Conservation (phyloP, 23 tunicate species). For the Aplidium turbinatum region DNA sequence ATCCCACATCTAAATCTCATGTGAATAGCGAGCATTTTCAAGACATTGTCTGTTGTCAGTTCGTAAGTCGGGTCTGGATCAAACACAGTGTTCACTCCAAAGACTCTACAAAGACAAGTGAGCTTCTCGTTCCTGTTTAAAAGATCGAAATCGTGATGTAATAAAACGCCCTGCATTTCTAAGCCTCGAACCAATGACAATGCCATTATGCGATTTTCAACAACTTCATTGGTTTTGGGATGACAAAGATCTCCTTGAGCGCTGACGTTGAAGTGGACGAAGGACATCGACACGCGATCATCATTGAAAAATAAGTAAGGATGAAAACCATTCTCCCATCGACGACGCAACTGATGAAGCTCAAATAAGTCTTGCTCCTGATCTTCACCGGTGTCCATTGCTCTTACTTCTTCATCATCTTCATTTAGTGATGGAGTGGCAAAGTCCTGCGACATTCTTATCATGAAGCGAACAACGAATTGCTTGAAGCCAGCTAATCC, state of each 20-base stretch:
- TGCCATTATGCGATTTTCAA: slow-evolving; percentile 23
- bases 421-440: slow-evolving; percentile 56
- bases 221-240: slow-evolving; percentile 25
- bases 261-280: slow-evolving; percentile 53
- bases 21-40: slow-evolving; percentile 52
- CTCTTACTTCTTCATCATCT: background rate
- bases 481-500: slow-evolving; percentile 45
- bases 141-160: slow-evolving; percentile 49
- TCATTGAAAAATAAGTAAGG: slow-evolving; percentile 72
- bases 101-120: slow-evolving; percentile 33
- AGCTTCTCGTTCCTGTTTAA: slow-evolving; percentile 32
- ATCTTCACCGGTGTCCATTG: background rate
- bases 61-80: slow-evolving; percentile 65
- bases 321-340: slow-evolving; percentile 53
- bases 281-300: slow-evolving; percentile 52
- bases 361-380: slow-evolving; percentile 3
- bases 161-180: slow-evolving; percentile 25
- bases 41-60: slow-evolving; percentile 58
- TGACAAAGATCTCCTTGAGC: slow-evolving; percentile 46
- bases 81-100: slow-evolving; percentile 33
- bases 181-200: slow-evolving; percentile 23
- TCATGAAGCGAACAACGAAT: slow-evolving; percentile 66
- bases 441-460: slow-evolving; percentile 71
- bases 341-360: slow-evolving; percentile 42
- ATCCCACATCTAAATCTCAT: slow-evolving; percentile 52